phyloP scores from a whole-genome alignment of 1,140 invertebrate genomes.

The Diabrotica undecimpunctata region DNA sequence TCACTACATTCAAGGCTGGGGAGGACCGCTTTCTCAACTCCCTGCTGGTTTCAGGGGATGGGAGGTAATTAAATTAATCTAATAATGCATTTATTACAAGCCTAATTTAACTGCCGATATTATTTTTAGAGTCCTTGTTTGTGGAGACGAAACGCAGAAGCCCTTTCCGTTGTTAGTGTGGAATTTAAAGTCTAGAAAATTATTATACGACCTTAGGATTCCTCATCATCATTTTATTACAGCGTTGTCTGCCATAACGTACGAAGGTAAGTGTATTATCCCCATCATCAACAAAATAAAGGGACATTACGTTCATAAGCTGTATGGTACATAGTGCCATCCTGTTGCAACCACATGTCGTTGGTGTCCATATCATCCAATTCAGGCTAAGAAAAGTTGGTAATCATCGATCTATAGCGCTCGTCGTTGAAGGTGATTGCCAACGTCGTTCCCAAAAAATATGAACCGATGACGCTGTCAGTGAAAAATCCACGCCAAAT shows the following conservation, averaged over 20 bases:
- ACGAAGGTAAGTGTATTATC: constrained; percentile 58
- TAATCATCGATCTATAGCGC: too few relatives aligned
- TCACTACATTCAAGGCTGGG: constrained; percentile 83
- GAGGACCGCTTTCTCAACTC: constrained; percentile 87
- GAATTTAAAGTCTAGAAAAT: constrained; percentile 77
- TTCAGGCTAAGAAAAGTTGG: too few relatives aligned
- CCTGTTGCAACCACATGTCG: too few relatives aligned
- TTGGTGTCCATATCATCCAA: too few relatives aligned
- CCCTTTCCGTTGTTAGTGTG: constrained; percentile 85
- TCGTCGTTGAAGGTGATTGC: too few relatives aligned
- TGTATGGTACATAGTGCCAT: too few relatives aligned
- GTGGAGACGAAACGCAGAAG: constrained; percentile 88
- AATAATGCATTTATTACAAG: too few relatives aligned
- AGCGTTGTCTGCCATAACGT: constrained; percentile 76
- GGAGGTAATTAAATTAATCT: constrained; percentile 54
- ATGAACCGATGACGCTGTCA: too few relatives aligned
- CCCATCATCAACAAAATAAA: too few relatives aligned
- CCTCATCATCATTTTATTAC: constrained; percentile 87
- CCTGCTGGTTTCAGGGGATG: constrained; percentile 80
- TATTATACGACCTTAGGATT: constrained; percentile 82
- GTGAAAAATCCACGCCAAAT: too few relatives aligned
- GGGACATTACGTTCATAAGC: too few relatives aligned
- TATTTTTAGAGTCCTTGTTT: constrained; percentile 69
- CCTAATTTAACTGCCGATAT: neutral
- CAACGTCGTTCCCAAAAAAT: too few relatives aligned